Evolutionary conservation across 37 sponge, comb jelly and placozoan species (phyloP), one percentile per base, ranked within the genome.

Genomic region (Dysidea cf. avara): DNA sequence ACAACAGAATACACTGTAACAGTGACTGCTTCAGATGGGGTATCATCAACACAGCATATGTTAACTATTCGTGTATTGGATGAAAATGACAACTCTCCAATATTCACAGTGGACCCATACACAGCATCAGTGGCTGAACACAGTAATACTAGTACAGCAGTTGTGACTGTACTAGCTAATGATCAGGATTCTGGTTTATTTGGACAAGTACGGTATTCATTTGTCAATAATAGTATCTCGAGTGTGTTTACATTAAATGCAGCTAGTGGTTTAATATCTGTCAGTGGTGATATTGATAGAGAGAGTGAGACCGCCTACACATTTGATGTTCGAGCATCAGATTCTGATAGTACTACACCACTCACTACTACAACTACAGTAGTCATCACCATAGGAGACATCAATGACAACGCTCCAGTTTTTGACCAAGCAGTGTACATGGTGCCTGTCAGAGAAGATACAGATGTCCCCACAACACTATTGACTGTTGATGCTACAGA

Each of bases 71-170:
- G 21, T 26, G 66, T 90, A 12, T 48, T 56, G 4, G 86, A 85
- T 66, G 54, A 32, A 4, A 90, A 90, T 69, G 91, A 90, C 72
- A 85, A 75, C 29, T 7, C 1, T 59, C 91, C 91, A 12, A 34
- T 72, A 6, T 52, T 85, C n/a, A 34, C 60, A 43, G 9, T 43
- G 46, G 46, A 43, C 46, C 46, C 46, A 43, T 43, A 43, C 46
- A 43, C 46, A 43, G 46, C 46, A 43, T 43, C 46, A 43, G 46
- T 43, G 46, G 46, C 46, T 43, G 46, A 43, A 43, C 7, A 9
- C 46, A 43, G 46, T 43, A 43, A 9, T 43, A 43, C 46, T 65
- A 26, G 40, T 36, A 24, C 46, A 43, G 7, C 46, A 43, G 48
- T 68, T 48, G 51, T 40, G 0, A 38, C 50, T 22, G 68, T 68